Base-by-base conservation (phyloP, 2,113 vertebrate genomes). In the Channa maculata region DNA sequence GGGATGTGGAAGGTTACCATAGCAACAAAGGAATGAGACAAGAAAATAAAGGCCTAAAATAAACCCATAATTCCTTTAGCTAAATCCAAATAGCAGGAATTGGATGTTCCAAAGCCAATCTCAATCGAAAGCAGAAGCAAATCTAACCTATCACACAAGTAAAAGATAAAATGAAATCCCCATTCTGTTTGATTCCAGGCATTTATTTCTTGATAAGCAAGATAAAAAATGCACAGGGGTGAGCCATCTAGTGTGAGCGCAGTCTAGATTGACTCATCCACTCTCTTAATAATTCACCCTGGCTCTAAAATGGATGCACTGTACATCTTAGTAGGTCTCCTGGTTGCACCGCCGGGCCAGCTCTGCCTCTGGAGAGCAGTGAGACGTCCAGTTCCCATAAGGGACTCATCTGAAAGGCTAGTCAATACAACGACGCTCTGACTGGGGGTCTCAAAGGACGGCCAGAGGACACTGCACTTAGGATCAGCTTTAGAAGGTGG, bases 11-110 rank as follows among this genome's bases (percentile, higher is more conserved):
- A 86, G 91, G 93, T 94, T 92, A 91, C 94, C 92, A 94, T 94
- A 88, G 94, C 88, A 92, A 94, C 93, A 88, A 91, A 90, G 82
- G 80, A 86, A 89, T n/a, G 65, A 92, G 88, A 85, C 78, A 90
- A 86, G 86, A 90, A 87, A 89, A 91, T 89, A 90, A 88, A 86
- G 75, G 76, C 74, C 82, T 63, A 84, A 91, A 94, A 91, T 93
- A 91, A 93, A 89, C 77, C 86, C 65, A 76, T 91, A 85, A 91
- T 88, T 87, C 86, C 77, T 86, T 89, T 86, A 84, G 77, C 72
- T 84, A 66, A 88, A 83, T 76, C 67, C 62, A 85, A 91, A 85
- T 86, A 79, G 83, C 54, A 71, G 68, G 75, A 90, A 87, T 86
- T 77, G 82, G 55, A 57, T 78, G 82, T 81, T 89, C 70, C 59